phyloP scores from a whole-genome alignment of 1,140 invertebrate species.

The Dermatophagoides farinae region DNA sequence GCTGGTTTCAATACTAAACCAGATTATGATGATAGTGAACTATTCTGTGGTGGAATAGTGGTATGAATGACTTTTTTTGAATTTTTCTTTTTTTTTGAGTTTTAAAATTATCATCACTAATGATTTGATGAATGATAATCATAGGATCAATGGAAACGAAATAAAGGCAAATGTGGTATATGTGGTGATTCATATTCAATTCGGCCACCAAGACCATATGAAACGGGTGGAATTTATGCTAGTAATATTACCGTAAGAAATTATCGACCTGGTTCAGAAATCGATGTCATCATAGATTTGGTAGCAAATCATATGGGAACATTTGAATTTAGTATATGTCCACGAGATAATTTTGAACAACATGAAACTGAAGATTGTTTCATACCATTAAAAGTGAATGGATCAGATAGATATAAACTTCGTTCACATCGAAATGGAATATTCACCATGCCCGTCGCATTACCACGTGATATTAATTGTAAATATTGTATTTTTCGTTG shows the following conservation, averaged over 20 bases:
- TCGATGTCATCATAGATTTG: slow-evolving; percentile 21
- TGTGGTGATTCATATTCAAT: slow-evolving; percentile 58
- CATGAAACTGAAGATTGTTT: slow-evolving; percentile 31
- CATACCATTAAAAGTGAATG: slow-evolving; percentile 24
- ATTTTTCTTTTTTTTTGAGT: no score
- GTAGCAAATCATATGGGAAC: slow-evolving; percentile 30
- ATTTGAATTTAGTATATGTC: slow-evolving; percentile 61
- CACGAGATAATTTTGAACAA: slow-evolving; percentile 52
- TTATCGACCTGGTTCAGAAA: slow-evolving; percentile 57
- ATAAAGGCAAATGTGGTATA: slow-evolving; percentile 62
- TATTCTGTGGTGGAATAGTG: slow-evolving; percentile 61
- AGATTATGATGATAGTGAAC: slow-evolving; percentile 79
- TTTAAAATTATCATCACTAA: neutral
- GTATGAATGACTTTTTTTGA: slow-evolving; percentile 32
- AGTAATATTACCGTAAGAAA: slow-evolving; percentile 56
- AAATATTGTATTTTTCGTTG: slow-evolving; percentile 25
- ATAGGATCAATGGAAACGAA: slow-evolving; percentile 55
- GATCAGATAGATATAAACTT: slow-evolving; percentile 16
- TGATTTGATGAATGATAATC: neutral
- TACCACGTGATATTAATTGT: slow-evolving; percentile 23
- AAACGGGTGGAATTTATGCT: slow-evolving; percentile 59
- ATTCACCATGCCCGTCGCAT: slow-evolving; percentile 18
- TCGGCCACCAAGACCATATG: slow-evolving; percentile 50
- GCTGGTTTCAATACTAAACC: slow-evolving; percentile 76
- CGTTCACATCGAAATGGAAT: slow-evolving; percentile 13